phyloP scores from a whole-genome alignment of 2,113 vertebrate genomes.

The Spea bombifrons region DNA sequence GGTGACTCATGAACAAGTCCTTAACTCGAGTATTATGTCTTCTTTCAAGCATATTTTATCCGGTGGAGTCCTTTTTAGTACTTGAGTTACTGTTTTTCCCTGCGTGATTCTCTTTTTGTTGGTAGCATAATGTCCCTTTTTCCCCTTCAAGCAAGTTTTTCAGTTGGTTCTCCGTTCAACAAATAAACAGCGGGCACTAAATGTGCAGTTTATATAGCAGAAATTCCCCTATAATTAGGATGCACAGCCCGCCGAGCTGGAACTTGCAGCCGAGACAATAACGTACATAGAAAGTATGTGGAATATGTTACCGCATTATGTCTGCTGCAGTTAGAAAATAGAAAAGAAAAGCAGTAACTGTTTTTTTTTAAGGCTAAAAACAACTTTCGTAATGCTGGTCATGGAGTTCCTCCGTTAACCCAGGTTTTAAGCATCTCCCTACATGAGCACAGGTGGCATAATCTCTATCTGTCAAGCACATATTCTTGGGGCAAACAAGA shows the following conservation, averaged over 20 bases:
- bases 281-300: conserved; percentile 19
- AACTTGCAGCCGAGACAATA: conserved; percentile 35
- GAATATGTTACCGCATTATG: not conserved
- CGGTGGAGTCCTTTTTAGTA: conserved; percentile 14
- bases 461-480: too few relatives aligned
- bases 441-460: too few relatives aligned
- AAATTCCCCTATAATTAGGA: conserved; percentile 41
- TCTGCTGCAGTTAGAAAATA: not conserved
- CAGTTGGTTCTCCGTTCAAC: conserved; percentile 16
- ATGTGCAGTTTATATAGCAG: conserved; percentile 34
- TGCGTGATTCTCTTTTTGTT: too few relatives aligned
- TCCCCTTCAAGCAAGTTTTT: not conserved
- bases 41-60: not conserved
- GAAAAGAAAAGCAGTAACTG: too few relatives aligned
- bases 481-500: too few relatives aligned
- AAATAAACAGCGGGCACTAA: conserved; percentile 5
- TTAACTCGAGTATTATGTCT: too few relatives aligned
- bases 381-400: too few relatives aligned
- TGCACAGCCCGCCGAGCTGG: conserved; percentile 28
- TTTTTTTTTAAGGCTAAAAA: too few relatives aligned
- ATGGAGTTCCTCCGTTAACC: too few relatives aligned
- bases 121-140: conserved; percentile 7
- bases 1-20: too few relatives aligned
- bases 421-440: too few relatives aligned
- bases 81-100: not conserved